Conservation (phyloP, 1,140 invertebrate genomes). For the Camponotus pennsylvanicus region DNA sequence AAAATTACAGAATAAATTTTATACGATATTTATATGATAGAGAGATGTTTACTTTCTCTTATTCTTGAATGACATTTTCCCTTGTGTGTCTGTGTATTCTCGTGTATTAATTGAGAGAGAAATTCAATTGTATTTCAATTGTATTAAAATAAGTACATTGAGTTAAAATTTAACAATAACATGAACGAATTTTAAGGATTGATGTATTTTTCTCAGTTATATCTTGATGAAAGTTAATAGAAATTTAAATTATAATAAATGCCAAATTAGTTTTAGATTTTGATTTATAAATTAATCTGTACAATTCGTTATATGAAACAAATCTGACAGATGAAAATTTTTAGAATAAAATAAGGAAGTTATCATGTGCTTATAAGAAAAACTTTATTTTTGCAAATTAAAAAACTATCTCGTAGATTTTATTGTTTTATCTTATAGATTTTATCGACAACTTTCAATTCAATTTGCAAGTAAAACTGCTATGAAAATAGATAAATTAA, state of each 20-base stretch:
- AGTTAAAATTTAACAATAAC: not conserved
- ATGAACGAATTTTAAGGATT: not conserved
- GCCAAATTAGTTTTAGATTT: not conserved
- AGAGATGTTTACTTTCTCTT: not conserved
- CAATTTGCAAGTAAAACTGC: not conserved
- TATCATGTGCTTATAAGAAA: not conserved
- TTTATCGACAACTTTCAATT: conserved; percentile 7
- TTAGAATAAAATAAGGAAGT: not conserved
- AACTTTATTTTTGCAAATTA: not conserved
- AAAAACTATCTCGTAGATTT: conserved; percentile 4
- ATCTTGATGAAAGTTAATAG: not conserved
- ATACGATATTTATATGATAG: not conserved
- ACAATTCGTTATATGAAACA: not conserved
- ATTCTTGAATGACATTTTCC: not conserved
- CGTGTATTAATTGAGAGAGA: too few relatives aligned
- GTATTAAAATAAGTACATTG: too few relatives aligned
- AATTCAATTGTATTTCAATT: too few relatives aligned
- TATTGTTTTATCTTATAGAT: not conserved
- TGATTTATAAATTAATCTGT: not conserved
- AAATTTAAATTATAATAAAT: not conserved
- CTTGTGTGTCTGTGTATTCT: not conserved
- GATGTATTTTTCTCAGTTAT: not conserved
- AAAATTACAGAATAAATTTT: not conserved
- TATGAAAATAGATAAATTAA: conserved; percentile 23
- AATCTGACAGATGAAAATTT: not conserved